Base-by-base conservation (phyloP, 1,140 invertebrate species). In the Drosophila nasuta region DNA sequence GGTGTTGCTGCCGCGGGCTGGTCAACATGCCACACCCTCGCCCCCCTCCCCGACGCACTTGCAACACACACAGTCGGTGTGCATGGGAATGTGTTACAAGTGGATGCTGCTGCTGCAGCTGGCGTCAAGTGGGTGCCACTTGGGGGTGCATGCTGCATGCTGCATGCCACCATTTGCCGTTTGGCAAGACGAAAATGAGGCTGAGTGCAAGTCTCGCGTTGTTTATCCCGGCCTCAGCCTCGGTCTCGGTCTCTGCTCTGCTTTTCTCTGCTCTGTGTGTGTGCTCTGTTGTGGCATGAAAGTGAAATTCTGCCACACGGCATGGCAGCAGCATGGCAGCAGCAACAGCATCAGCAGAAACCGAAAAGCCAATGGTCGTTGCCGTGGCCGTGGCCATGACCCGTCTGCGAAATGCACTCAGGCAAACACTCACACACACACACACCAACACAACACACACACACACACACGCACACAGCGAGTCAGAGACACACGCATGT, bases 81-180 rank as follows among this genome's bases (percentile, higher is more conserved):
- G 46, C 46, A 48, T 38, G 66, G 62, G 69, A 89, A 89, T 88
- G 83, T 88, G 83, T 89, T 89, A 88, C 83, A 88, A 88, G 81
- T 89, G 83, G 82, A 74, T 69, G 71, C 45, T 56, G 71, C 49
- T 68, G 52, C n/a, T 74, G 71, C 57, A 54, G 49, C 64, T 51
- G 33, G 59, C 45, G 56, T 64, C 60, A 59, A 65, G 70, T 59
- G 63, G 63, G 54, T 58, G 74, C 67, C 60, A 64, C 48, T 43
- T 70, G 33, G 68, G 58, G 64, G 43, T 41, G 63, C 49, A 54
- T 38, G 43, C 43, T 13, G 13, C 20, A 38, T 38, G 33, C 48
- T 25, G 49, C 41, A n/a, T 13, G 35, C 20, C 20, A 41, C 25
- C 15, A 10, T 10, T 38, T 49, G 30, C 20, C 30, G 15, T 58